phyloP scores from a whole-genome alignment of 1,140 invertebrate species.

The Cyclargus thomasi region DNA sequence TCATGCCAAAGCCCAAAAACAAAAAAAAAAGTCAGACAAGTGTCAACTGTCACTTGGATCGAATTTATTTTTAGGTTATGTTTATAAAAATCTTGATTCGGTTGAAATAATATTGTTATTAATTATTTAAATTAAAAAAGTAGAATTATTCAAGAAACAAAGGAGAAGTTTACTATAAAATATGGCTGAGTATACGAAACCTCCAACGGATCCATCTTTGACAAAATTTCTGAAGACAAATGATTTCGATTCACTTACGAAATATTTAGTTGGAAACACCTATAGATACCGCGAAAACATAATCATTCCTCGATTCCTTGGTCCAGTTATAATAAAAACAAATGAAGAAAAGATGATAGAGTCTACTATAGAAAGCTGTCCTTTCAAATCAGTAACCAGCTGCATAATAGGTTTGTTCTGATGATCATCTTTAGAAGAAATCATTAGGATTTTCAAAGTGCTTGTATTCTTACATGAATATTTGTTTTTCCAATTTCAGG shows the following conservation, averaged over 20 bases:
- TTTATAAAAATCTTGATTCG: too few relatives aligned
- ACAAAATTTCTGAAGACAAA: slow-evolving; percentile 65
- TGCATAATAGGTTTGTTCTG: slow-evolving; percentile 87
- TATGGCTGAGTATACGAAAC: slow-evolving; percentile 50
- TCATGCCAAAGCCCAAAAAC: too few relatives aligned
- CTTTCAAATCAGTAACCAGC: slow-evolving; percentile 92
- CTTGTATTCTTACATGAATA: not conserved
- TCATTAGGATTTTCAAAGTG: not conserved
- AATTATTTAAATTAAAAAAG: too few relatives aligned
- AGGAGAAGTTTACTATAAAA: not conserved
- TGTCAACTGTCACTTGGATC: too few relatives aligned
- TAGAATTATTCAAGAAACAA: not conserved
- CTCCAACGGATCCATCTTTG: slow-evolving; percentile 54
- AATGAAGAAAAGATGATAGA: slow-evolving; percentile 93
- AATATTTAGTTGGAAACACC: slow-evolving; percentile 80
- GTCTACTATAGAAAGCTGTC: slow-evolving; percentile 91
- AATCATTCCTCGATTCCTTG: slow-evolving; percentile 85
- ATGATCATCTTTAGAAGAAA: not conserved
- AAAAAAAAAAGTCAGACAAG: too few relatives aligned
- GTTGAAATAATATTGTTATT: too few relatives aligned
- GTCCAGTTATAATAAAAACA: slow-evolving; percentile 86
- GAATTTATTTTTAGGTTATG: too few relatives aligned
- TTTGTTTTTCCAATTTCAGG: slow-evolving; percentile 76
- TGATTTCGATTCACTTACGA: slow-evolving; percentile 77
- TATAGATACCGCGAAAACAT: slow-evolving; percentile 85